These are phyloP conservation scores for Philopedon plagiatum DNA, from an alignment of 2,888 invertebrate genomes.

Conservation along the genomic window DNA sequence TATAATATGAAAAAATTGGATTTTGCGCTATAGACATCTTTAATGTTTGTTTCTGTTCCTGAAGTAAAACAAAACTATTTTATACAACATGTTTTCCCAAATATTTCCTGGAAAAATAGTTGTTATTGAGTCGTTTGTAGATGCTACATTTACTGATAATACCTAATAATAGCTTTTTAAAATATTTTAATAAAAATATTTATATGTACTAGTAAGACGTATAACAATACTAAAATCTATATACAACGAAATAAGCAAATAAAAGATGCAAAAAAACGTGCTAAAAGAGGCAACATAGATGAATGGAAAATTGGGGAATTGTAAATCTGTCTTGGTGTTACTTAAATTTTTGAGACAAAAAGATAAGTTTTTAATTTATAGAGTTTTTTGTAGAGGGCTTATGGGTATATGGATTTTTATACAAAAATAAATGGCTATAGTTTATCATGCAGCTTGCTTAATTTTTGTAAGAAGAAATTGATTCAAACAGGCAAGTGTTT, in stretches of 20 bases:
- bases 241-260: slow-evolving; percentile 27
- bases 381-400: neutral
- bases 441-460: slow-evolving; percentile 22
- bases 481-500: too few relatives aligned
- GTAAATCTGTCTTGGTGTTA: slow-evolving; percentile 59
- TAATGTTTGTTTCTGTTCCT: too few relatives aligned
- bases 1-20: neutral
- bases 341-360: slow-evolving; percentile 12
- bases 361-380: slow-evolving; percentile 2
- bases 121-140: neutral
- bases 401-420: slow-evolving; percentile 25
- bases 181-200: too few relatives aligned
- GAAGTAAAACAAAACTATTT: too few relatives aligned
- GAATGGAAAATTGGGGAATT: slow-evolving; percentile 41
- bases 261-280: slow-evolving; percentile 33
- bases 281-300: slow-evolving; percentile 16
- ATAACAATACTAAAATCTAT: slow-evolving; percentile 16
- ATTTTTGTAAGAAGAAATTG: too few relatives aligned
- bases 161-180: too few relatives aligned
- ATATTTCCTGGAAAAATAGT: too few relatives aligned
- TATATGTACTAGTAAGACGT: neutral
- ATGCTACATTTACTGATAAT: neutral
- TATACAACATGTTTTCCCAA: too few relatives aligned
- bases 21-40: neutral
- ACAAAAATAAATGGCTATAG: neutral